These are phyloP conservation scores for Aphodius sticticus DNA, from an alignment of 2,888 invertebrate genomes.

Conservation along the genomic window DNA sequence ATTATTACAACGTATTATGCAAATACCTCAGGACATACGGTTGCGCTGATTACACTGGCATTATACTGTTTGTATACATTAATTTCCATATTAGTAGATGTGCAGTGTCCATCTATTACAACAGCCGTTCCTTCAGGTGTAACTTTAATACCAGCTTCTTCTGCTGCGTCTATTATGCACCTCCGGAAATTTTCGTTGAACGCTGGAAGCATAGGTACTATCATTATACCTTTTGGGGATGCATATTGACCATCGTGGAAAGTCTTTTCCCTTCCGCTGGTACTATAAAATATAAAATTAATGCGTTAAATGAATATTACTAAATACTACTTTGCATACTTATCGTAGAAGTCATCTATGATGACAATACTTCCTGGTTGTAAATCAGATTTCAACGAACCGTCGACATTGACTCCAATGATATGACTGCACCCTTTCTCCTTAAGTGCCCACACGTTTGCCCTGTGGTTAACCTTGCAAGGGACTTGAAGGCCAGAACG, in stretches of 20 bases:
- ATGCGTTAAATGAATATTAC: too few species aligned
- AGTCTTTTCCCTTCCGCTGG: constrained; percentile 72
- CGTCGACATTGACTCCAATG: constrained; percentile 92
- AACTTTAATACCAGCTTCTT: constrained; percentile 60
- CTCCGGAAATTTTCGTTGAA: constrained; percentile 80
- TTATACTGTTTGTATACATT: too few species aligned
- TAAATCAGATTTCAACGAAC: constrained; percentile 87
- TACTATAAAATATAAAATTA: constrained; percentile 59
- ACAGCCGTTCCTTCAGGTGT: constrained; percentile 71
- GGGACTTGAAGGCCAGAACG: constrained; percentile 77
- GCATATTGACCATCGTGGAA: constrained; percentile 82
- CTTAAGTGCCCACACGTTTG: constrained; percentile 94
- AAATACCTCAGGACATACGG: constrained; percentile 88
- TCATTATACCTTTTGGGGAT: constrained; percentile 80
- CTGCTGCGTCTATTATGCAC: constrained; percentile 72
- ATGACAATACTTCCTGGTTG: constrained; percentile 90
- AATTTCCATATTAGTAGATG: constrained; percentile 87
- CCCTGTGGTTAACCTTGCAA: constrained; percentile 91
- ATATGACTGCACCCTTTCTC: constrained; percentile 89
- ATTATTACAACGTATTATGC: too few species aligned
- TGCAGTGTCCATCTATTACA: constrained; percentile 89
- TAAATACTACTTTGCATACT: constrained; percentile 57
- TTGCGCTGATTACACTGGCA: too few species aligned
- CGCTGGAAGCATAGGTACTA: constrained; percentile 91
- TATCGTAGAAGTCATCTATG: constrained; percentile 86